These are phyloP conservation scores for Mastacembelus armatus DNA, from an alignment of 2,797 vertebrate species.

Conservation along the genomic window DNA sequence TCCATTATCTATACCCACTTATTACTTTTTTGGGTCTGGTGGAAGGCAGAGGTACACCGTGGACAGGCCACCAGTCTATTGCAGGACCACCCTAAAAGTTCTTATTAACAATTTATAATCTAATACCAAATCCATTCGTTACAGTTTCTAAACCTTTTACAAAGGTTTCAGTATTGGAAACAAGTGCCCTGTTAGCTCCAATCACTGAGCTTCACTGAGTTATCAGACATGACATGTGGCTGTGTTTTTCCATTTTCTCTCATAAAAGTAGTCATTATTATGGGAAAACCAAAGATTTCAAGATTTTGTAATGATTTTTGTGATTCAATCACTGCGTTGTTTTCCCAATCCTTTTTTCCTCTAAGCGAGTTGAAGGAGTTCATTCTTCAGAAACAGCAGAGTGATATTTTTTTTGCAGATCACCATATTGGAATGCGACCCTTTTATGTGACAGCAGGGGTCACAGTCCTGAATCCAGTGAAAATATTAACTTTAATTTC, in stretches of 20 bases:
- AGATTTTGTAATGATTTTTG: constrained; percentile 35
- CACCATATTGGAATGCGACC: constrained; percentile 63
- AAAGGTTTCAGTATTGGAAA: neutral
- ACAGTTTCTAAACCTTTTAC: neutral
- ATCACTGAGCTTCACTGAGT: constrained; percentile 2
- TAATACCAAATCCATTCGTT: neutral
- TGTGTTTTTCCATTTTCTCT: constrained; percentile 26
- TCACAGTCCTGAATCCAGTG: constrained; percentile 34
- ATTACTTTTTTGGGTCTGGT: no score
- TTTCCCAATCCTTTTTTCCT: constrained; percentile 45
- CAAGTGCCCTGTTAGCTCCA: neutral
- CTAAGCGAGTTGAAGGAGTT: constrained; percentile 69
- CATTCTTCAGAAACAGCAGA: constrained; percentile 44
- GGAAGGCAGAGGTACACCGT: no score
- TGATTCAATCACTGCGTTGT: constrained; percentile 23
- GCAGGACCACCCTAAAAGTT: neutral
- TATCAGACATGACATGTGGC: constrained; percentile 1
- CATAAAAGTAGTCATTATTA: constrained; percentile 13
- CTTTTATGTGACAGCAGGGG: constrained; percentile 55
- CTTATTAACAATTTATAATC: neutral
- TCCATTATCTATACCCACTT: no score
- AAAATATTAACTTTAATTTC: constrained; percentile 53
- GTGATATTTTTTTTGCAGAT: constrained; percentile 38
- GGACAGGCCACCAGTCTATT: no score
- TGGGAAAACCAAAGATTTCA: constrained; percentile 17